Evolutionary conservation across 2,797 vertebrate genomes (phyloP).

Genomic region (Austrolebias charrua): DNA sequence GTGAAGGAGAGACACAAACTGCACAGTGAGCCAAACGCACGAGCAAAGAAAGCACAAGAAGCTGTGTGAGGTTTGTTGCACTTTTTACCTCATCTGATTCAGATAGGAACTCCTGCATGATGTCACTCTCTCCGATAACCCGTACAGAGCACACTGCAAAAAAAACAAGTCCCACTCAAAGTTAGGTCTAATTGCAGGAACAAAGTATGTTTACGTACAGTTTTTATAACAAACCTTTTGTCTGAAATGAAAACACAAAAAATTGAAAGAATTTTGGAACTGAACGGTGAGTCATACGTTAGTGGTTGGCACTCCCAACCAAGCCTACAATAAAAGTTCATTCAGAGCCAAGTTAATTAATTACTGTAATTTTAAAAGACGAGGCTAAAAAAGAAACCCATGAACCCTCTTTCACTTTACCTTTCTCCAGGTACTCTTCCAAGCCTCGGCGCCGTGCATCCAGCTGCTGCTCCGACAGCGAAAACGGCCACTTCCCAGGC

Average conservation of each 20-base stretch:
- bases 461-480: conserved; percentile 93
- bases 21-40: conserved; percentile 20
- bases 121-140: conserved; percentile 95
- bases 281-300: background rate
- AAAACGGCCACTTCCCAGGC: conserved; percentile 97
- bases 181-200: background rate
- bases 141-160: conserved; percentile 91
- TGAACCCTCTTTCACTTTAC: conserved; percentile 39
- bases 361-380: too few relatives aligned
- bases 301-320: too few relatives aligned
- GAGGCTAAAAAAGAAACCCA: too few relatives aligned
- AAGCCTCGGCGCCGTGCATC: conserved; percentile 90
- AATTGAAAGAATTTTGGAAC: background rate
- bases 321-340: too few relatives aligned
- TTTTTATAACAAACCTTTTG: background rate
- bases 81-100: conserved; percentile 94
- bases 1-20: conserved; percentile 11
- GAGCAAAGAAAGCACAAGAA: background rate
- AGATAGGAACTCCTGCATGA: conserved; percentile 98
- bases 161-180: conserved; percentile 1
- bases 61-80: background rate
- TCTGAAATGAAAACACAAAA: background rate
- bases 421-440: conserved; percentile 89
- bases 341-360: too few relatives aligned
- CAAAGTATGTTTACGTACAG: too few relatives aligned